Evolutionary conservation across 2,113 vertebrate genomes (phyloP), one percentile per base, ranked within the genome.

Genomic region (Micromys minutus): DNA sequence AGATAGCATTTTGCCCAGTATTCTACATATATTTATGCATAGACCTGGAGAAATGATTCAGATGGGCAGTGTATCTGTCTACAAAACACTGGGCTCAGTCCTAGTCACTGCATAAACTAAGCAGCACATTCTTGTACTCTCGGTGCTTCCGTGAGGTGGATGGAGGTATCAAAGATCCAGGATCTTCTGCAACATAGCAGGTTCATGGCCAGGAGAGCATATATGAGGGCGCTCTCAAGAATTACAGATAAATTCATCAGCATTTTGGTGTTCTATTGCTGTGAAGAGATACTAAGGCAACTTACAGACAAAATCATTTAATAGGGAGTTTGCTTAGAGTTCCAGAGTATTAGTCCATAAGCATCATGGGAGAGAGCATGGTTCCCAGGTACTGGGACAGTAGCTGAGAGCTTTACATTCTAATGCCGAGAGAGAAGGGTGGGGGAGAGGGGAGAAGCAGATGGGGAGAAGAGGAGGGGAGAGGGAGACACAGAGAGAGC

Each of bases 391-490:
- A 17, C n/a, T 29, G 55, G n/a, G 29, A 29, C 39, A 83, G 80
- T 10, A 31, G 57, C 52, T 15, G 52, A 39, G 5, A 57, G 10
- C n/a, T 61, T 81, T 29, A 81, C 36, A 26, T 29, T 13, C 55
- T 59, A 13, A 67, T 34, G 12, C 65, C 65, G 34, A 67, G 65
- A 42, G 55, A 29, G 11, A 59, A 55, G 21, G 12, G 79, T 21
- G 13, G 16, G 36, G 26, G 21, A 39, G 55, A 22, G 5, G 55
- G 11, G 13, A 7, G 17, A 9, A 17, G 8, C 9, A 72, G 5
- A 19, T 0, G n/a, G 4, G n/a, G n/a, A 19, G 7, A 0, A 36
- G 36, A 5, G 6, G 12, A 29, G 2, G 24, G 9, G 24, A 3
- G 59, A 24, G 52, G 9, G 13, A 55, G 52, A 24, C 24, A 24